Conservation (phyloP, 2,797 vertebrate species). For the Brotula barbata region DNA sequence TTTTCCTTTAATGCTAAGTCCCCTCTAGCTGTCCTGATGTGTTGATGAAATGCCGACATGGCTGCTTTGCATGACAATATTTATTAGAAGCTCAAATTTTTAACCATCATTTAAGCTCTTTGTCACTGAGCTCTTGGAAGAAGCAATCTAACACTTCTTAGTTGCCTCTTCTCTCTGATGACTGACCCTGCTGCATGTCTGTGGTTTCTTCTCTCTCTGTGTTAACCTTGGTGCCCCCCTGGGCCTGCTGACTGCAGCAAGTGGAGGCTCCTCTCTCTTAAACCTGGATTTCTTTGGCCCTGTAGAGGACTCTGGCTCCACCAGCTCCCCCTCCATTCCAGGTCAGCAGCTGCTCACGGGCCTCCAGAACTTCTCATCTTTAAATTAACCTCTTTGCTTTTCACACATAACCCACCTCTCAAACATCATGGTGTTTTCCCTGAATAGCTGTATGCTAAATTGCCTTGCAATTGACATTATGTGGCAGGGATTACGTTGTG, state of each 20-base stretch:
- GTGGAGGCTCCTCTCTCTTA: conserved; percentile 97
- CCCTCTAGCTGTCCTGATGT: background rate
- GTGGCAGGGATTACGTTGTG: no score
- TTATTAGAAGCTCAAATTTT: background rate
- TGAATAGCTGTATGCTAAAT: no score
- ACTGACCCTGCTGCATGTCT: conserved; percentile 59
- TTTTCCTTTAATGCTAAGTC: conserved; percentile 20
- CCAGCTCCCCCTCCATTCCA: conserved; percentile 90
- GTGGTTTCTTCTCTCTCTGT: conserved; percentile 75
- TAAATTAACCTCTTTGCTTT: conserved; percentile 5
- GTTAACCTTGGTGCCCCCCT: conserved; percentile 76
- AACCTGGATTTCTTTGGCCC: conserved; percentile 99
- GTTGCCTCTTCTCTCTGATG: conserved; percentile 13
- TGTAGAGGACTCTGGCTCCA: conserved; percentile 95
- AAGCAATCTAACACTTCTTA: conserved; percentile 22
- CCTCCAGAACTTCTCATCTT: background rate
- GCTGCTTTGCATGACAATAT: conserved; percentile 21
- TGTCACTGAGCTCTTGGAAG: background rate
- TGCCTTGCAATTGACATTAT: no score
- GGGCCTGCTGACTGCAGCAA: conserved; percentile 81
- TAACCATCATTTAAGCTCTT: no score
- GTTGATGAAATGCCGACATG: background rate
- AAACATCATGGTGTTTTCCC: no score
- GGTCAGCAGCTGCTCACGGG: conserved; percentile 83
- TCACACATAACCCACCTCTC: background rate